Evolutionary conservation across 1,140 invertebrate species (phyloP).

Genomic region (Eurosta solidaginis): DNA sequence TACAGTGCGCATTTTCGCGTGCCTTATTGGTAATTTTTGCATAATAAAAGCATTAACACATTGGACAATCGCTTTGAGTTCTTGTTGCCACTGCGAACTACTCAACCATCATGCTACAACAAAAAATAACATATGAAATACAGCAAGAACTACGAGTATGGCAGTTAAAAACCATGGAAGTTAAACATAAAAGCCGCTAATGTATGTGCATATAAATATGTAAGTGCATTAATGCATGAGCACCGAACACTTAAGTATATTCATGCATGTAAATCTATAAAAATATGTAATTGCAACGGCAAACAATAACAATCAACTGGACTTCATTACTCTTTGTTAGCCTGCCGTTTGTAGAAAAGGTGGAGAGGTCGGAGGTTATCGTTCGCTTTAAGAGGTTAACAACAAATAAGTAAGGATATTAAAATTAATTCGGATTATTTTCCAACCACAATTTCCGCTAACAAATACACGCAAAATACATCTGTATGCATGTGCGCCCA

Average conservation of each 20-base stretch:
- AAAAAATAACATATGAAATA: not conserved
- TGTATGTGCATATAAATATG: not conserved
- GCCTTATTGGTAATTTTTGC: not conserved
- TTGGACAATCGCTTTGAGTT: not conserved
- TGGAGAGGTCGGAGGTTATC: not conserved
- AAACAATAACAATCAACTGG: conserved; percentile 13
- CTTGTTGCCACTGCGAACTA: not conserved
- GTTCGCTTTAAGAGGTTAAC: not conserved
- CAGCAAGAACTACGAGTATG: not conserved
- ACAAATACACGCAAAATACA: not conserved
- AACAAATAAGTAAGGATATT: not conserved
- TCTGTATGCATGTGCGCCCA: not conserved
- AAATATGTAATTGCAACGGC: not conserved
- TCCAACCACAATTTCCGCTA: conserved; percentile 9
- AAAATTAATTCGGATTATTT: conserved; percentile 17
- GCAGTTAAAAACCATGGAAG: not conserved
- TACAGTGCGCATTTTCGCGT: not conserved
- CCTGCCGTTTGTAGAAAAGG: too few species aligned
- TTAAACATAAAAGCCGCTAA: not conserved
- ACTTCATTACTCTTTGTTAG: not conserved
- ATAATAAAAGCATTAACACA: conserved; percentile 11
- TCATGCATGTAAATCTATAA: conserved; percentile 16
- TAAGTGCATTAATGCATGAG: conserved; percentile 18
- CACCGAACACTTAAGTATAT: not conserved
- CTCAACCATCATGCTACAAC: not conserved